A percentile compares a stretch with the other conserved stretches of the same genome.
Conservation (phyloP, 2,113 vertebrate genomes). For the Geococcyx californianus region DNA sequence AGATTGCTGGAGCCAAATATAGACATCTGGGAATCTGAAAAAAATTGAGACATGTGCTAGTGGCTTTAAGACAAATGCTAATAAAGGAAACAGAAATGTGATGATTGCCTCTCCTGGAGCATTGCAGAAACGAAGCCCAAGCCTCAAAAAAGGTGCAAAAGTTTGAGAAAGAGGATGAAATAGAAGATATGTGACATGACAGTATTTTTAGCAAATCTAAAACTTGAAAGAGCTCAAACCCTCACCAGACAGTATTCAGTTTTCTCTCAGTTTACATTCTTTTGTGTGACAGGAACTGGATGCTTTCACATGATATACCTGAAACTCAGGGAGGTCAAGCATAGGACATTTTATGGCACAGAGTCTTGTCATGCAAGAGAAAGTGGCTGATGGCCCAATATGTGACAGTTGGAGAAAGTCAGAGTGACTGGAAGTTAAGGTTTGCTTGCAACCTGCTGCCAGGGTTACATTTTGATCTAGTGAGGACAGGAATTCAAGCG, state of each 20-base stretch:
- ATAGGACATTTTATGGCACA: background rate
- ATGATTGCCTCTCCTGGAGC: conserved; percentile 31
- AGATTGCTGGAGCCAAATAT: conserved; percentile 56
- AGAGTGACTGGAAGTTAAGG: background rate
- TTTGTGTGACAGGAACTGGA: background rate
- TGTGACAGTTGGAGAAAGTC: background rate
- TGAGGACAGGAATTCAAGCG: background rate
- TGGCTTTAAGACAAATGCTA: conserved; percentile 57
- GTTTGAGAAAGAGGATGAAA: conserved; percentile 5
- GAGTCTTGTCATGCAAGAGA: background rate
- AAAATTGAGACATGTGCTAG: background rate
- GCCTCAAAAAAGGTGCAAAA: conserved; percentile 26
- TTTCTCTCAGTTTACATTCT: background rate
- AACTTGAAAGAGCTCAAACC: background rate
- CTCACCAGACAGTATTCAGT: background rate
- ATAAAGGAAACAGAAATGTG: conserved; percentile 56
- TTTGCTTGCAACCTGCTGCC: background rate
- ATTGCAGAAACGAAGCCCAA: conserved; percentile 34
- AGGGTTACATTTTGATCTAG: background rate
- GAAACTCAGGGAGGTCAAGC: background rate
- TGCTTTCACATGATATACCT: background rate
- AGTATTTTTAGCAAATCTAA: conserved; percentile 38
- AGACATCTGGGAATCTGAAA: conserved; percentile 47
- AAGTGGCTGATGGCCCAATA: background rate
- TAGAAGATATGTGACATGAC: conserved; percentile 7